These are phyloP conservation scores for Tragelaphus scriptus DNA, from an alignment of 2,113 vertebrate genomes.

Conservation along the genomic window DNA sequence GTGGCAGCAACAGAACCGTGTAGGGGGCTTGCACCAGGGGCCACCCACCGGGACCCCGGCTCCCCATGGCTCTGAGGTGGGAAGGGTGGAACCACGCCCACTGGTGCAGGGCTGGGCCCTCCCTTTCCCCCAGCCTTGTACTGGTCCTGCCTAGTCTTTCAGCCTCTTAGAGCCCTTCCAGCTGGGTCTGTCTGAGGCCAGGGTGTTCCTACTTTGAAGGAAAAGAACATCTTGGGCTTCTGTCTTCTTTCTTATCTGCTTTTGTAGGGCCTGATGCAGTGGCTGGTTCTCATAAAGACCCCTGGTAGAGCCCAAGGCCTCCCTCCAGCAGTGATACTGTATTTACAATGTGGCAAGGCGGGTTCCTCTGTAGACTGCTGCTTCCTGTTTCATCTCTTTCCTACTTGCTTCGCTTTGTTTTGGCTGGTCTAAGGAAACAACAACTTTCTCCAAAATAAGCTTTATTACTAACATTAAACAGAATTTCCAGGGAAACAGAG, in stretches of 20 bases:
- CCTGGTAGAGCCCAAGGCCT: neutral
- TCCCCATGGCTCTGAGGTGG: conserved; percentile 37
- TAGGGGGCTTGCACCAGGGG: conserved; percentile 14
- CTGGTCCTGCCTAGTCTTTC: neutral
- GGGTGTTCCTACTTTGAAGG: neutral
- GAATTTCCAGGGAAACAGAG: neutral
- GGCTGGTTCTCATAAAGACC: neutral
- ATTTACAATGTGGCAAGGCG: neutral
- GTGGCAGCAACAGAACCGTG: conserved; percentile 43
- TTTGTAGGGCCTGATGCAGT: neutral
- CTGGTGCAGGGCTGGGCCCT: neutral
- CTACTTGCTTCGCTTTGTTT: neutral
- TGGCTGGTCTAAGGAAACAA: neutral
- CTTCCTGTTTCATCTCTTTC: neutral
- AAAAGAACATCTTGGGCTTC: neutral
- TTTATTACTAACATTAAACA: conserved; percentile 59
- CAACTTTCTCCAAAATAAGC: conserved; percentile 21
- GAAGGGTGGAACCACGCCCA: neutral
- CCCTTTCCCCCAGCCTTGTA: neutral
- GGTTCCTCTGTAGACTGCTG: neutral
- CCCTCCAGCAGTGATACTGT: neutral
- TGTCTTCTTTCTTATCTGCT: neutral
- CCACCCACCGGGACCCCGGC: neutral
- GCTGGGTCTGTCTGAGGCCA: neutral
- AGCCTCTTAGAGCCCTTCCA: neutral